These are phyloP conservation scores for Monomorium pharaonis DNA, from an alignment of 1,140 invertebrate genomes.

Conservation along the genomic window DNA sequence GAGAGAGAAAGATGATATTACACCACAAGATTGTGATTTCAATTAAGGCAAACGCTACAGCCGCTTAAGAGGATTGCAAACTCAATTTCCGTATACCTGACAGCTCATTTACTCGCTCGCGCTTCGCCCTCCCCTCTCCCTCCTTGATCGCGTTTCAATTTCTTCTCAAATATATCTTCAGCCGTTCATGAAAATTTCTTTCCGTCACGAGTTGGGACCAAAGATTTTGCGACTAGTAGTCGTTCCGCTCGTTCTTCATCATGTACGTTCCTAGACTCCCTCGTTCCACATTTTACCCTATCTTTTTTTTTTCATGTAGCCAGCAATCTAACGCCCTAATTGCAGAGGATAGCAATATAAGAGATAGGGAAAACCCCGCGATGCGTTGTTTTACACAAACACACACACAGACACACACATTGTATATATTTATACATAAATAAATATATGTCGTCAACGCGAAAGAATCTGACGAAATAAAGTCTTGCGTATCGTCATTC, in stretches of 20 bases:
- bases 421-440: no score
- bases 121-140: background rate
- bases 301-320: no score
- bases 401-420: conserved; percentile 31
- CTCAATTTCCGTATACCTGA: background rate
- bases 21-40: no score
- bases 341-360: no score
- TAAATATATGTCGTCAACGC: conserved; percentile 66
- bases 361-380: conserved; percentile 2
- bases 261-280: no score
- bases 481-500: conserved; percentile 75
- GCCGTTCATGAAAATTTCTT: background rate
- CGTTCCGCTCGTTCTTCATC: no score
- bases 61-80: background rate
- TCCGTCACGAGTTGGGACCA: no score
- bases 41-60: background rate
- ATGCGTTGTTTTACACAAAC: conserved; percentile 61
- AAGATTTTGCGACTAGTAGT: no score
- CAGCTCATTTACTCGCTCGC: background rate
- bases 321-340: no score
- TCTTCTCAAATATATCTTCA: background rate
- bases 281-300: no score
- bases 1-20: no score
- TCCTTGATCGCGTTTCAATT: background rate
- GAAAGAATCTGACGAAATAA: conserved; percentile 72